Base-by-base conservation (phyloP, 23 tunicate species). In the Corella eumyota region DNA sequence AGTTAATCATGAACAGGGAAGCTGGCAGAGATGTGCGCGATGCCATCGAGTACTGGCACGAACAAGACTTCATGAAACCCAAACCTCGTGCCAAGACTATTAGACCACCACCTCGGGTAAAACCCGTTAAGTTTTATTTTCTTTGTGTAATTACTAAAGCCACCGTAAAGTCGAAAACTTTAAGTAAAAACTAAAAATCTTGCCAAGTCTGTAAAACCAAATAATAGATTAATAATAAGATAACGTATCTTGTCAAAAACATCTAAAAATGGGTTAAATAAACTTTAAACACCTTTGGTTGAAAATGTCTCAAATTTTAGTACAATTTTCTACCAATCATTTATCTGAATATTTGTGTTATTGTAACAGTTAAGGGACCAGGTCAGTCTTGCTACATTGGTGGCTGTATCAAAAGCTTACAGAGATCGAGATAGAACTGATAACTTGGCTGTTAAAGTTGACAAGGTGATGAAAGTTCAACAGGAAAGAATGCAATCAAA, bases 381-480 rank as follows among this genome's bases (percentile, higher is more conserved):
- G 17, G 85, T 85, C 21, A 85, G 95, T 61, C 78, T 85, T 31
- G 85, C 95, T 24, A 77, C 85, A 0, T 34, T 85, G 57, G 70
- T 70, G 36, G 95, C 95, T 2, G 95, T 85, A 0, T 70, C 95
- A 1, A 85, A 85, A 36, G 95, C 95, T 2, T 85, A 85, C 59
- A 60, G 75, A 48, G 85, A 85, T 61, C 58, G 95, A 11, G 85
- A 77, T 55, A 73, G 62, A 31, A 72, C 49, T 46, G 95, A 85
- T 48, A 34, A 45, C 26, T 44, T 85, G 30, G 74, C 75, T 3
- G 20, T 66, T 37, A 85, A 85, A 33, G 81, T 77, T 36, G 95
- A 85, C 61, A 56, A 79, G 25, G 95, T 85, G 25, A 62, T 77
- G 80, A 59, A 71, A 37, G 62, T 85, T 31, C 85, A 85, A 50